Base-by-base conservation (phyloP, 2,888 invertebrate genomes). In the Sphaeridia pumilis region DNA sequence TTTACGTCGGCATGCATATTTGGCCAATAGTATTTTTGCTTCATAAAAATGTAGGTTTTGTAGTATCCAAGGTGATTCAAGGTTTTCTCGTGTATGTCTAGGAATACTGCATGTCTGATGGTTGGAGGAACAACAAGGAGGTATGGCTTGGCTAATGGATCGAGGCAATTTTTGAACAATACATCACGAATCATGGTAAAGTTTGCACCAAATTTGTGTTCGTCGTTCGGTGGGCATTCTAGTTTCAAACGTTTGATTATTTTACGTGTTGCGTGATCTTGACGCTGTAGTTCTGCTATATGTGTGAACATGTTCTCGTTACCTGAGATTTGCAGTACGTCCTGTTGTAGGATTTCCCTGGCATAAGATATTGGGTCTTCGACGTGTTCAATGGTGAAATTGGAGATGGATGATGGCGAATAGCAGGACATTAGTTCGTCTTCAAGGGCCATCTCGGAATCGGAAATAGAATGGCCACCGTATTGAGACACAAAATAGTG, bases 11-110 rank as follows among this genome's bases (percentile, higher is more conserved):
- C 26, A 14, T 50, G 46, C 53, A 63, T 56, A 5, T 35, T 27
- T 14, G 52, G 56, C 60, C 61, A 64, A 25, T 45, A 63, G 44
- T 53, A 64, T 27, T 56, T 34, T 14, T 28, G 10, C 42, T 25
- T 54, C 1, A 64, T 38, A 20, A 46, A 24, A 4, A 22, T 25
- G 25, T 52, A 56, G 1, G 62, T 65, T 45, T 56, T 59, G 1
- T 17, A 14, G 4, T 57, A n/a, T 4, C 64, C 62, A 4, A 58
- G 34, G 46, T 65, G 63, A 14, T 55, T 52, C 7, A 46, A 46
- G n/a, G 38, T 27, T 24, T 44, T 10, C 12, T 24, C 17, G 47
- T 65, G 65, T 3, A 47, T 22, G n/a, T 43, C 45, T 26, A 49
- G 12, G 7, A 59, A 2, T 10, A 57, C 28, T 21, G 24, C 25